Conservation (phyloP, 2,113 vertebrate genomes). For the Microtus richardsoni region DNA sequence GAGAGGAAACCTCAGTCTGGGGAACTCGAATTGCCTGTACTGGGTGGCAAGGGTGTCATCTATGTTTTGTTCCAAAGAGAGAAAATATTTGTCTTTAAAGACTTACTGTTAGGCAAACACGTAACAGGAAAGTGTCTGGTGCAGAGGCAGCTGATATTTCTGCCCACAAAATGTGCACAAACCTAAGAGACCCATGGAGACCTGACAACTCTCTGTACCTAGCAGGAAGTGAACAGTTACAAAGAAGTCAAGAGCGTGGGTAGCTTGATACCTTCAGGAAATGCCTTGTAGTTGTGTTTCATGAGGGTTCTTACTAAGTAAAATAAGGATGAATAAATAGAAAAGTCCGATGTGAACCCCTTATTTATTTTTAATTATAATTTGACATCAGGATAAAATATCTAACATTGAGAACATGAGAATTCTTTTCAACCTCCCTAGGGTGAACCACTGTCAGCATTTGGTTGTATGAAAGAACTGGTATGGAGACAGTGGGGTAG, state of each 20-base stretch:
- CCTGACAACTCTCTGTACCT: not conserved
- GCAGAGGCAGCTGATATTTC: not conserved
- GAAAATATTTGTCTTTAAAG: constrained; percentile 6
- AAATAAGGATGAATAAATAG: not conserved
- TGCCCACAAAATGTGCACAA: not conserved
- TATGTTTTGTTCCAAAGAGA: constrained; percentile 29
- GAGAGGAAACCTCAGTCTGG: not conserved
- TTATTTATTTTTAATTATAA: constrained; percentile 25
- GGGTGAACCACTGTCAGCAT: not conserved
- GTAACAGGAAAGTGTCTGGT: constrained; percentile 4
- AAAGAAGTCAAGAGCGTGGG: not conserved
- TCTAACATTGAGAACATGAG: not conserved
- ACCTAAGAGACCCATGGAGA: not conserved
- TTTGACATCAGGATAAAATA: constrained; percentile 8
- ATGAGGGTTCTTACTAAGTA: not conserved
- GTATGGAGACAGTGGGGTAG: no score
- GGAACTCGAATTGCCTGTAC: not conserved
- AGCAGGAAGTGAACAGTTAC: not conserved
- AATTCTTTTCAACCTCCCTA: not conserved
- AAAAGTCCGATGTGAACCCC: not conserved
- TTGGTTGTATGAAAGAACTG: not conserved
- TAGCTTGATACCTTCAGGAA: not conserved
- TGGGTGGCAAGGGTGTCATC: not conserved
- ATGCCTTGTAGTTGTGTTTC: not conserved
- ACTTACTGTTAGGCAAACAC: not conserved